A percentile compares a stretch with the other conserved stretches of the same genome.
Evolutionary conservation across 2,113 vertebrate genomes (phyloP).

Genomic region (Piprites chloris): DNA sequence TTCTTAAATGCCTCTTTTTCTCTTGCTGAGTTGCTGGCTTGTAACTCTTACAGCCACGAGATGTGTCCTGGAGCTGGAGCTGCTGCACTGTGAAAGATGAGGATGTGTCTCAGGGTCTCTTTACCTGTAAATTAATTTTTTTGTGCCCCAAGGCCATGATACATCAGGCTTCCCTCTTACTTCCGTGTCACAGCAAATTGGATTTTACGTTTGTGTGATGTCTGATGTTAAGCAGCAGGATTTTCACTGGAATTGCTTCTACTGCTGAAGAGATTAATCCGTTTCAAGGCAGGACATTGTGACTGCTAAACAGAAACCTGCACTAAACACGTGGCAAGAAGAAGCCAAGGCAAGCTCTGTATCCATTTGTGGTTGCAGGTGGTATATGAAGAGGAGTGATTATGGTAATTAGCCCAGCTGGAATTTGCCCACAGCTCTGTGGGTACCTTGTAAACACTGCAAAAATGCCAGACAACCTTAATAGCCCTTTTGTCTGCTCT

Average conservation of each 20-base stretch:
- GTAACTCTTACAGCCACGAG: background rate
- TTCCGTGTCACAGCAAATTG: background rate
- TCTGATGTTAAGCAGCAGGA: background rate
- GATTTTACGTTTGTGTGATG: background rate
- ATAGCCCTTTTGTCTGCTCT: background rate
- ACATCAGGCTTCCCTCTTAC: background rate
- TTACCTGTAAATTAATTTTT: background rate
- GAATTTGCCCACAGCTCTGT: slow-evolving; percentile 44
- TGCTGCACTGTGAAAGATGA: background rate
- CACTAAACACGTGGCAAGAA: background rate
- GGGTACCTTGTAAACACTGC: slow-evolving; percentile 14
- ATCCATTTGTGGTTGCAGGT: slow-evolving; percentile 17
- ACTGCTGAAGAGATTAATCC: background rate
- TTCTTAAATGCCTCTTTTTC: background rate
- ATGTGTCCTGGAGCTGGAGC: background rate
- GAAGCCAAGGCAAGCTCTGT: background rate
- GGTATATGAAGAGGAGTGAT: background rate
- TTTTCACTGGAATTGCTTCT: background rate
- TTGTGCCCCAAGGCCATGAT: background rate
- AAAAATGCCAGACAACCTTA: background rate
- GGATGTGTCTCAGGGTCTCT: background rate
- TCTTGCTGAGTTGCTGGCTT: background rate
- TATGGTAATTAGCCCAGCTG: slow-evolving; percentile 33
- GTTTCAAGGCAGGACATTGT: background rate
- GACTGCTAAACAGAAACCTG: background rate